Conservation (phyloP, 2,797 vertebrate species). For the Sciurus carolinensis region DNA sequence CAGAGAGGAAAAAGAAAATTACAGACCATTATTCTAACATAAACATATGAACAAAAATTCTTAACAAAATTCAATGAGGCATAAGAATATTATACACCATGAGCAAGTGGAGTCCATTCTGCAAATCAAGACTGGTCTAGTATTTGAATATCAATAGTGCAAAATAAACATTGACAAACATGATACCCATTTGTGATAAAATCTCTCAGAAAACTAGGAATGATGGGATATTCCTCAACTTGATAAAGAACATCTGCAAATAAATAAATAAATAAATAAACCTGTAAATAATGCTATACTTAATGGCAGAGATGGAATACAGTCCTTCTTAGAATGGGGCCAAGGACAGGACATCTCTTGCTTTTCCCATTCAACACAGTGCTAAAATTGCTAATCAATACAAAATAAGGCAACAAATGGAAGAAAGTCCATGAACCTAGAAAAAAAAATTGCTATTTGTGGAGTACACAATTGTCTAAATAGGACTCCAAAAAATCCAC, state of each 20-base stretch:
- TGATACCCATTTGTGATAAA: not conserved
- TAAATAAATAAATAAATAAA: not conserved
- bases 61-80: not conserved
- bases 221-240: not conserved
- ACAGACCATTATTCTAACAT: not conserved
- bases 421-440: not conserved
- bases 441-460: not conserved
- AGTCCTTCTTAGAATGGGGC: not conserved
- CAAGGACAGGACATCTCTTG: not conserved
- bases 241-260: not conserved
- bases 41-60: not conserved
- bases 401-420: not conserved
- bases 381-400: not conserved
- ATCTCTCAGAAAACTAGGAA: not conserved
- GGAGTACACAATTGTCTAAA: not conserved
- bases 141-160: not conserved
- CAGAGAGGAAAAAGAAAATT: too few relatives aligned
- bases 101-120: not conserved
- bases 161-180: not conserved
- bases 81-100: fast-evolving
- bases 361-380: not conserved
- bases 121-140: not conserved
- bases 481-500: not conserved
- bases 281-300: fast-evolving
- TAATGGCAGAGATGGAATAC: fast-evolving